Base-by-base conservation (phyloP, 1,140 invertebrate species). In the Ylistrum balloti region DNA sequence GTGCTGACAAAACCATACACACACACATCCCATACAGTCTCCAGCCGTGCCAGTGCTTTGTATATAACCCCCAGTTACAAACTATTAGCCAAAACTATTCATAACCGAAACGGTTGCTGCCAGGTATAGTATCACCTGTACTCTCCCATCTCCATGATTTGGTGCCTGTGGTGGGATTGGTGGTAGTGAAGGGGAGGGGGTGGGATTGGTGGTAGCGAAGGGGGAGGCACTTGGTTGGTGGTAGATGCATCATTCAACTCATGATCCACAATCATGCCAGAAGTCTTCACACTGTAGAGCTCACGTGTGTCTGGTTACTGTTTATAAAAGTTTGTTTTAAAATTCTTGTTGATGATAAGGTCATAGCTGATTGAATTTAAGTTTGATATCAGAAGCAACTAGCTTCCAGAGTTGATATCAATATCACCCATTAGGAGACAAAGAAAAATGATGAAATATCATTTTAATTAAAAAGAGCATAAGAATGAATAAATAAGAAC, bases 61-160 rank as follows among this genome's bases (percentile, higher is more conserved):
- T 56, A 56, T 56, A 74, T 74, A 74, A 74, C 56, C n/a, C 56
- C 56, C 56, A 28, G 56, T 74, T 74, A 74, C n/a, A 74, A 74
- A 28, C 22, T 74, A 74, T 74, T 28, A 74, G 56, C 56, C 56
- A n/a, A n/a, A 74, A 74, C 56, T 74, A n/a, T 74, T 22, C 45
- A 48, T 48, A 48, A 74, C 56, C 56, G 22, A 74, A 74, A 74
- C 56, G 0, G 3, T 28, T 28, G 56, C 56, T 74, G 28, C 22
- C 56, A 17, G 56, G 56, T 74, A 74, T 28, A 74, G 0, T 17
- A 17, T n/a, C 56, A n/a, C 56, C 56, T 74, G n/a, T 74, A 74
- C 56, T 11, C 45, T 56, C 7, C 17, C 7, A 56, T 56, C 45
- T 20, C 15, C 22, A 22, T n/a, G n/a, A n/a, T n/a, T n/a, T 48